Conservation (phyloP, 1,140 invertebrate genomes). For the Glomeris maerens region DNA sequence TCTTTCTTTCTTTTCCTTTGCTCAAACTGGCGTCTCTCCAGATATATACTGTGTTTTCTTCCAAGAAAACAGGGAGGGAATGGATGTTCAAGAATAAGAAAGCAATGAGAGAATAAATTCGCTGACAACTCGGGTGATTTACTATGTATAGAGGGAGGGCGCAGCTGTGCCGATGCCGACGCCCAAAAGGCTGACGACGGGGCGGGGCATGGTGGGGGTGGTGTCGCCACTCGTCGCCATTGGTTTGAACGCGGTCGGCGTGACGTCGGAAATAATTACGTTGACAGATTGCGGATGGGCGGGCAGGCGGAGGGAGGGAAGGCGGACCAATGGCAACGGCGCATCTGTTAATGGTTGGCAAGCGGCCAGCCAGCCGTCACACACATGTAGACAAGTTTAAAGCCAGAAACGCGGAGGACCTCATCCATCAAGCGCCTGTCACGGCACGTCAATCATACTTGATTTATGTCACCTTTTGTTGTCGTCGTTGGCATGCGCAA, state of each 20-base stretch:
- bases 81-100: too few species aligned
- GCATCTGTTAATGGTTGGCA: slow-evolving; percentile 5
- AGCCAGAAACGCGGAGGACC: not conserved
- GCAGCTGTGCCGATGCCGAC: too few species aligned
- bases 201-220: too few species aligned
- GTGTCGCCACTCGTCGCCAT: not conserved
- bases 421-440: slow-evolving; percentile 7
- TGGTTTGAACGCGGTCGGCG: not conserved
- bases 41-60: too few species aligned
- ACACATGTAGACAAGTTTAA: not conserved
- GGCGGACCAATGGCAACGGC: not conserved
- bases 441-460: slow-evolving; percentile 9
- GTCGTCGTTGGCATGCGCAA: not conserved
- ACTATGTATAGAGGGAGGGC: too few species aligned
- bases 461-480: slow-evolving; percentile 10
- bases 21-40: too few species aligned
- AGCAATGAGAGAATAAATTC: too few species aligned
- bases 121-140: too few species aligned
- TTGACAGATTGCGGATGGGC: slow-evolving; percentile 7
- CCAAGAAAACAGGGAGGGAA: too few species aligned
- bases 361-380: slow-evolving; percentile 1
- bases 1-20: too few species aligned
- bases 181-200: too few species aligned
- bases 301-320: not conserved
- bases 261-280: slow-evolving; percentile 6